phyloP scores from a whole-genome alignment of 2,797 vertebrate genomes.

The Gorsachius magnificus region DNA sequence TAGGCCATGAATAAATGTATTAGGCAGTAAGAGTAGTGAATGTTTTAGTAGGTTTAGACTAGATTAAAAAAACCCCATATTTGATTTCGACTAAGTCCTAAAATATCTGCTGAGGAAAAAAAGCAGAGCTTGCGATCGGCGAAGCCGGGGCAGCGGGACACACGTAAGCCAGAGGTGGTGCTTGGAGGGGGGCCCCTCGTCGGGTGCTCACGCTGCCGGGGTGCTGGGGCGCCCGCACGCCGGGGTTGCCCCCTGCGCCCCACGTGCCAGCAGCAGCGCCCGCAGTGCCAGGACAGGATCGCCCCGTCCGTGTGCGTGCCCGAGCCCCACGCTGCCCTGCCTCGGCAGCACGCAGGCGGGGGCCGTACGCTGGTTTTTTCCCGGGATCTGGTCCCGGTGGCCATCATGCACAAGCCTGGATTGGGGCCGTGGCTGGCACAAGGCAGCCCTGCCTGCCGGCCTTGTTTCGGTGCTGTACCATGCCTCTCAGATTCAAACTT shows the following conservation, averaged over 20 bases:
- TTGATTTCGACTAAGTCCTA: conserved; percentile 65
- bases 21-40: conserved; percentile 63
- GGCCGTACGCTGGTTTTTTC: accelerated
- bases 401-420: neutral
- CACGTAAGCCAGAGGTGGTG: accelerated
- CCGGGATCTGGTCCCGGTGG: too few species aligned
- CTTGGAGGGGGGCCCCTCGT: neutral
- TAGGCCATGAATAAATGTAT: conserved; percentile 70
- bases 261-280: accelerated
- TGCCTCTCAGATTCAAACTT: accelerated
- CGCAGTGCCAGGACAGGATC: neutral
- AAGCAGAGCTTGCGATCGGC: neutral
- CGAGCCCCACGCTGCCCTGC: accelerated
- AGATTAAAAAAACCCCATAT: conserved; percentile 20
- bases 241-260: accelerated
- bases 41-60: conserved; percentile 73
- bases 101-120: conserved; percentile 21
- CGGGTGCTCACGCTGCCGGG: accelerated
- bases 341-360: accelerated
- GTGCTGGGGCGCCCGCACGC: neutral
- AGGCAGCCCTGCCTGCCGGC: neutral
- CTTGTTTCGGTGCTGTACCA: accelerated
- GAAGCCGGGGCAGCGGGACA: accelerated
- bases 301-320: accelerated
- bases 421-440: accelerated